A percentile compares a stretch with the other conserved stretches of the same genome.
Evolutionary conservation across 2,797 vertebrate species (phyloP).

Genomic region (Rhabdophis nuchalis): DNA sequence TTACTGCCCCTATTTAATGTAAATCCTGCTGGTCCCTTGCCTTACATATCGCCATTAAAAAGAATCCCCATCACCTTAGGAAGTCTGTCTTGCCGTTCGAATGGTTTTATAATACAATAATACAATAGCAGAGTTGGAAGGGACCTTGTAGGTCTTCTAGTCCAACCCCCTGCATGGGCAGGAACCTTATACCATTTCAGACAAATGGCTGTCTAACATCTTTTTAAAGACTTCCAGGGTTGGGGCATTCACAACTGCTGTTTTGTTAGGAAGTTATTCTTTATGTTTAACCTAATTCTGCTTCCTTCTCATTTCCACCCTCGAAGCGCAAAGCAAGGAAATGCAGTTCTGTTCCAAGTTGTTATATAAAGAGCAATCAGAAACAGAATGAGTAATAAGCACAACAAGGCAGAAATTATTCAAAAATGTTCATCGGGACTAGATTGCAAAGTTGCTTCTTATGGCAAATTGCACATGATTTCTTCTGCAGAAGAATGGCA

Average conservation of each 20-base stretch:
- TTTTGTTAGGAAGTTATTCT: neutral
- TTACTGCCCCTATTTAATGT: neutral
- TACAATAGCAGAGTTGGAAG: no score
- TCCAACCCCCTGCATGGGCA: no score
- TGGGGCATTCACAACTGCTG: no score
- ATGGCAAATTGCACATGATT: neutral
- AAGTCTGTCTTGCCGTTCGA: neutral
- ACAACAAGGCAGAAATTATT: neutral
- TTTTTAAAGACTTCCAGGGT: no score
- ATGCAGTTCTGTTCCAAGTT: neutral
- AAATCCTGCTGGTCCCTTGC: no score
- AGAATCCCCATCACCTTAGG: neutral
- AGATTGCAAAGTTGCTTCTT: neutral
- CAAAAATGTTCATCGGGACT: neutral
- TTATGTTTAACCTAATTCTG: neutral
- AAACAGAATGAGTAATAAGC: neutral
- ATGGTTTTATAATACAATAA: no score
- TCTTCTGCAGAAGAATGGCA: neutral
- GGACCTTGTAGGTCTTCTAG: no score
- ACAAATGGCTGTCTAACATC: no score
- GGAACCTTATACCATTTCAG: no score
- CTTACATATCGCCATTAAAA: neutral
- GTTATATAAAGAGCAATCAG: neutral
- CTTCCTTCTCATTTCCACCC: neutral
- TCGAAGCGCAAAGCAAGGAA: neutral